Base-by-base conservation (phyloP, 2,888 invertebrate genomes). In the Apomyelois bistriatella region DNA sequence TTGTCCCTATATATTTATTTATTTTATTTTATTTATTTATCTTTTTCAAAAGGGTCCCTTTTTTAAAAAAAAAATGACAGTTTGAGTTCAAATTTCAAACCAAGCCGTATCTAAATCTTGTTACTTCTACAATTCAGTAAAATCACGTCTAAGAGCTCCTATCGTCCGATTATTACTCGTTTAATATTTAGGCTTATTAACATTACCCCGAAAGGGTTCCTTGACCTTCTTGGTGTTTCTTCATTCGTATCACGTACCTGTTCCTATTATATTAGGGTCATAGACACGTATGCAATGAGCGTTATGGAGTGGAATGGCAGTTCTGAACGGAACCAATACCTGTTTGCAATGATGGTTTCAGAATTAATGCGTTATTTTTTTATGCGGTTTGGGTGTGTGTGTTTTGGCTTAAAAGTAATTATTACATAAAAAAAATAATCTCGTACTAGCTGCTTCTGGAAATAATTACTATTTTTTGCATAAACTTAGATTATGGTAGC, bases 111-210 rank as follows among this genome's bases (percentile, higher is more conserved):
- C 52, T 52, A 37, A 12, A 10, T 13, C 22, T 46, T 5, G 7
- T 32, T 15, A 36, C 9, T 0, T 43, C 43, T 37, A 15, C n/a
- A 10, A 3, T n/a, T 13, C 42, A 42, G 52, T 52, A 53, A 50
- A 55, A 54, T 52, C 60, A 58, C 60, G 60, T 60, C 48, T 36
- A 7, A 36, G 16, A 35, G 17, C 37, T 10, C 53, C 51, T 54
- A 55, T 52, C 53, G 50, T 53, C 46, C 58, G 58, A 62, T 58
- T 59, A 61, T 57, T 55, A 56, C 56, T 56, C 59, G 53, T 60
- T 64, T 58, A 60, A 64, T 65, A 59, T 60, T 65, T 60, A 54
- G 52, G 56, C 59, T 61, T 60, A 62, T 60, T 59, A 59, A 55
- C 59, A 54, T 59, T 58, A 58, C 58, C 53, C 48, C 48, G 57